phyloP scores from a whole-genome alignment of 2,797 vertebrate genomes.

The Poeciliopsis paucimaculata region DNA sequence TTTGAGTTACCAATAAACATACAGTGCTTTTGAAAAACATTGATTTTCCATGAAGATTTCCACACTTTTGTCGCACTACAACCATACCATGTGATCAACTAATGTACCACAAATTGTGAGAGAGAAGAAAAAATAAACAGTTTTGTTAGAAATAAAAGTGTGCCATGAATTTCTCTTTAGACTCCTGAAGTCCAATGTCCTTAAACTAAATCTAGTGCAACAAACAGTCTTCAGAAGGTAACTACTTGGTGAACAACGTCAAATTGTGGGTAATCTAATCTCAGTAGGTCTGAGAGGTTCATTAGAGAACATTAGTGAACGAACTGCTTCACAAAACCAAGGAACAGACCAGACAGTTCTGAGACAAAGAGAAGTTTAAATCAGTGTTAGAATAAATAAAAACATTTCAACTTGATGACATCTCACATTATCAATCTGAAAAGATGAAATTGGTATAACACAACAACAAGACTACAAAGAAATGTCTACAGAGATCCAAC shows the following conservation, averaged over 20 bases:
- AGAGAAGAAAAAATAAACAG: neutral
- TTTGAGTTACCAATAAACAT: neutral
- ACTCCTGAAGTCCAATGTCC: neutral
- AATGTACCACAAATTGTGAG: neutral
- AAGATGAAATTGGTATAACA: neutral
- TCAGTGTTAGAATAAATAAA: neutral
- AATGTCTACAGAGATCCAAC: neutral
- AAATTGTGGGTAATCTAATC: neutral
- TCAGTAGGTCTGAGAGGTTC: neutral
- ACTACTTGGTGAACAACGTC: neutral
- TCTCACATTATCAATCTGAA: neutral
- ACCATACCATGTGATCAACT: neutral
- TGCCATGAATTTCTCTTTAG: neutral
- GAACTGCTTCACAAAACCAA: neutral
- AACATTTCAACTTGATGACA: neutral
- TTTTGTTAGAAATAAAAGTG: neutral
- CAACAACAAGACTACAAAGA: neutral
- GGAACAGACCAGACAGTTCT: neutral
- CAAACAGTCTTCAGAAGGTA: neutral
- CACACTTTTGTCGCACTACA: neutral
- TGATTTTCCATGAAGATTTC: neutral
- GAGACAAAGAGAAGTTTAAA: neutral
- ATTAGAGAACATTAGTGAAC: neutral
- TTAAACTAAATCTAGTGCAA: neutral
- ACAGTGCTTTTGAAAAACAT: neutral